phyloP scores from a whole-genome alignment of 2,888 invertebrate genomes.

The Hylaea fasciaria region DNA sequence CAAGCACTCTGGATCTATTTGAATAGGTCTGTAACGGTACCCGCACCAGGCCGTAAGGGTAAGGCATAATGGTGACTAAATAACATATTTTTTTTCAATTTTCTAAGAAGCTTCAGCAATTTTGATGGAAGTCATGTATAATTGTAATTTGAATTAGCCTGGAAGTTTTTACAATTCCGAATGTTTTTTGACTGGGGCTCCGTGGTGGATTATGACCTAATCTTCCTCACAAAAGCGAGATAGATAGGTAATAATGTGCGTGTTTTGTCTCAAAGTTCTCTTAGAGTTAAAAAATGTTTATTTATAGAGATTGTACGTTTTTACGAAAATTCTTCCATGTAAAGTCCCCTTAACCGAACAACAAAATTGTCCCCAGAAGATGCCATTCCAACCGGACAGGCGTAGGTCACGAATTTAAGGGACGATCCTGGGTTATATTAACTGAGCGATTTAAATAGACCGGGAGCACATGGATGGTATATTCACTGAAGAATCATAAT shows the following conservation, averaged over 20 bases:
- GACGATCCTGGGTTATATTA: constrained; percentile 54
- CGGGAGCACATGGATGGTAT: not conserved
- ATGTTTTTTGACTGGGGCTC: too few species aligned
- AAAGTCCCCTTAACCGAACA: constrained; percentile 45
- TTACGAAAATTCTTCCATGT: constrained; percentile 21
- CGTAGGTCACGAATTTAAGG: constrained; percentile 47
- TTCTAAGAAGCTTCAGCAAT: too few species aligned
- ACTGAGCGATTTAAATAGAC: constrained; percentile 58
- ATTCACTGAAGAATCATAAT: not conserved
- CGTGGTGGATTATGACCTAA: too few species aligned
- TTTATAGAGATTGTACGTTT: too few species aligned
- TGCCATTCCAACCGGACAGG: constrained; percentile 54
- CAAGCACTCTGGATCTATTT: constrained; percentile 56
- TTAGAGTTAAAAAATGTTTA: too few species aligned
- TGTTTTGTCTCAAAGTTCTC: too few species aligned
- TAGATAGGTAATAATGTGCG: too few species aligned
- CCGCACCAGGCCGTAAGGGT: constrained; percentile 46
- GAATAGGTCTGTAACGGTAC: constrained; percentile 48
- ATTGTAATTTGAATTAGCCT: too few species aligned
- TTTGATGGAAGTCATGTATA: too few species aligned
- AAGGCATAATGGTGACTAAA: constrained; percentile 9
- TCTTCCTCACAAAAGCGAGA: too few species aligned
- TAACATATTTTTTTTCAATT: not conserved
- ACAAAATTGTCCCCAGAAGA: constrained; percentile 59
- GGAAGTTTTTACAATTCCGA: too few species aligned